Conservation (phyloP, 2,888 invertebrate genomes). For the Palloptera scutellata region DNA sequence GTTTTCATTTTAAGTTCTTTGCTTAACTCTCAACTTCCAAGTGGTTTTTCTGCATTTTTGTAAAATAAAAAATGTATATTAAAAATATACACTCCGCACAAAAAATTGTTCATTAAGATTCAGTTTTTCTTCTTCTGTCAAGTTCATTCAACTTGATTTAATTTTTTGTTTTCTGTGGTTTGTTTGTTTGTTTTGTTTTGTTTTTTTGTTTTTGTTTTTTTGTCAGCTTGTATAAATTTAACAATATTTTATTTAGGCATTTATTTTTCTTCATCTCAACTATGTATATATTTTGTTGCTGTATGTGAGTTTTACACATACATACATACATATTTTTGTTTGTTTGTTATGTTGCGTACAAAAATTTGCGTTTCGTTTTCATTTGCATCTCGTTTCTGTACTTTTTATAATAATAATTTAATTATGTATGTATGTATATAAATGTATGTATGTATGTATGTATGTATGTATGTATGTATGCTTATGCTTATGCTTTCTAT, state of each 20-base stretch:
- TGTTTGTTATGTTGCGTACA: conserved; percentile 17
- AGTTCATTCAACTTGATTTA: too few relatives aligned
- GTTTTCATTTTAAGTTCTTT: background rate
- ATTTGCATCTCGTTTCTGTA: conserved; percentile 10
- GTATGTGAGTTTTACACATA: background rate
- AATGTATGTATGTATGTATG: conserved; percentile 6
- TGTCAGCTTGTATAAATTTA: too few relatives aligned
- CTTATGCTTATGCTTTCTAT: conserved; percentile 26
- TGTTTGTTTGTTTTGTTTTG: too few relatives aligned
- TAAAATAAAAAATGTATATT: too few relatives aligned
- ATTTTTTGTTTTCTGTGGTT: too few relatives aligned
- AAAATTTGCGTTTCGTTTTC: conserved; percentile 24
- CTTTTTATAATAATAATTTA: background rate
- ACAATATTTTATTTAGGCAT: background rate
- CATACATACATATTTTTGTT: background rate
- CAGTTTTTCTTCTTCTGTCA: too few relatives aligned
- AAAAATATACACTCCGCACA: too few relatives aligned
- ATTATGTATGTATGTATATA: conserved; percentile 23
- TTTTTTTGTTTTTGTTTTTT: too few relatives aligned
- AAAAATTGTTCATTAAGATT: too few relatives aligned
- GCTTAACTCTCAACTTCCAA: background rate
- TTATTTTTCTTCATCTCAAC: conserved; percentile 1
- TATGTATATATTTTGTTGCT: background rate
- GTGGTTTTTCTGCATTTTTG: background rate
- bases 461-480: conserved; percentile 16